Evolutionary conservation across 2,888 invertebrate species (phyloP), one percentile per base, ranked within the genome.

Genomic region (Chironomus tentans): DNA sequence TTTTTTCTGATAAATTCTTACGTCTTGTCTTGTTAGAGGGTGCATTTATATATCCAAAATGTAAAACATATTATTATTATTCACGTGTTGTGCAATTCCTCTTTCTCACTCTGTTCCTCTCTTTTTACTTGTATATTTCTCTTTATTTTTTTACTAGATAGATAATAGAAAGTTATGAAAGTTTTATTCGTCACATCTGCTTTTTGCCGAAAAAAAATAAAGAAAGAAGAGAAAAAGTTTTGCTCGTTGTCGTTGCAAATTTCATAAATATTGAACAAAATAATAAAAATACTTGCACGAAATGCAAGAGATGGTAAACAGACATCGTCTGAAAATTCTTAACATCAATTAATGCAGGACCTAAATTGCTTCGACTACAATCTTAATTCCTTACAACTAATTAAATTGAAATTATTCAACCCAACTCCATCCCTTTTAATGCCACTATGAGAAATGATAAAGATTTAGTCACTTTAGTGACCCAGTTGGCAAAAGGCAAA

Each of bases 131-230:
- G 38, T 38, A 38, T 10, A 38, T 10, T 38, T 38, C 38, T 38
- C 38, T 38, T 28, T 28, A 2, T 2, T 38, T 38, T 38, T 38
- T 38, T 38, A 38, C 38, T 13, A 50, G 56, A 70, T 13, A 50
- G 46, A 21, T 18, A 13, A 21, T 4, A 21, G 22, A 48, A 70
- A 70, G 46, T 70, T 72, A 61, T 28, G 62, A 62, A 72, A 72
- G 62, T 72, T 72, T 72, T 72, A 72, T 72, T 72, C 72, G 72
- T 72, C 72, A 72, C 72, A 72, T 72, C 72, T 72, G 72, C 61
- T 56, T 61, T 72, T 28, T 28, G 56, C 18, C 70, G 21, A 10
- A 50, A 61, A 28, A 61, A 70, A 71, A 15, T 68, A 28, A 22
- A 71, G 13, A 72, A 38, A 61, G n/a, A 50, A 70, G 61, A 61